Evolutionary conservation across 2,113 vertebrate genomes (phyloP), one percentile per base, ranked within the genome.

Genomic region (Nyctibius bracteatus): DNA sequence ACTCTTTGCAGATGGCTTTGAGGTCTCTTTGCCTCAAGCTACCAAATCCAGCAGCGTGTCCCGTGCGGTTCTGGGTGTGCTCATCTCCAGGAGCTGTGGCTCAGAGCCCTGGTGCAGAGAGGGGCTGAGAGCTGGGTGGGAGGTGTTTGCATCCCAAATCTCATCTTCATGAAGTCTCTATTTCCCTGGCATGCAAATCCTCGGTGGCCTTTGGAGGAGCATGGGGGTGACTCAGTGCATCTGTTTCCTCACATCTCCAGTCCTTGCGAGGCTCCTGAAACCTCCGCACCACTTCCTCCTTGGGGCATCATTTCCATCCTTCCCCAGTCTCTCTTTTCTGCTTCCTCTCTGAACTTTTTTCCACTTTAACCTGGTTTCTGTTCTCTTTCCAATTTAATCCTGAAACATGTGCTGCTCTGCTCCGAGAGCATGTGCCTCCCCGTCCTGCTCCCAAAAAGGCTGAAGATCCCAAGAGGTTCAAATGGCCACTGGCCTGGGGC

Each of bases 341-440:
- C 80, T 92, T 95, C 75, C 75, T 88, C 91, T 84, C 35, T 0
- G 0, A 27, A 35, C 92, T 83, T 81, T 96, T 88, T 66, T 58
- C 22, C 37, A 5, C 23, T 81, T 78, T 54, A 78, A 65, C 15
- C 5, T 55, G 59, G 80, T 95, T 96, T 97, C 93, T 96, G n/a
- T 96, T 97, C 89, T 86, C 55, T 73, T 84, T 84, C 54, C 33
- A 37, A 1, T 77, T 67, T 67, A 52, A 47, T 78, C 49, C 35
- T 41, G 31, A 90, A 54, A 43, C 71, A 41, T 20, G 44, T 65
- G 62, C 43, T 23, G 6, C 37, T 39, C 18, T 49, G 28, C 24
- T 73, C 59, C 0, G 0, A 54, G 41, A 68, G 8, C 0, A 0
- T 27, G n/a, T 8, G 3, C 46, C 31, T 86, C 28, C 14, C n/a